phyloP scores from a whole-genome alignment of 2,113 vertebrate species.

The Thermophis baileyi region DNA sequence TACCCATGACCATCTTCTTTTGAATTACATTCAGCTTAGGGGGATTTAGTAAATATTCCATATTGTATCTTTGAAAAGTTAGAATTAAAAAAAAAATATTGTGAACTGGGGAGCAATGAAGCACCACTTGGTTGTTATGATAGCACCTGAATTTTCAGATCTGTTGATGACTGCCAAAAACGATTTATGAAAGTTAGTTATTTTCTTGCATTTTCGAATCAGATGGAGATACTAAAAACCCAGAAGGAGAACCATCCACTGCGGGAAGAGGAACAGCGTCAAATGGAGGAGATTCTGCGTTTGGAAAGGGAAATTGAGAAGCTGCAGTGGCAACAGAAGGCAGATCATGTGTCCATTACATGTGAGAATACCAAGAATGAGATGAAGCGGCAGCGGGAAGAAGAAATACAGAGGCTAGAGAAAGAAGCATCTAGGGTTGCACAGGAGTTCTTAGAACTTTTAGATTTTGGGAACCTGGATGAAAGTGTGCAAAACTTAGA shows the following conservation, averaged over 20 bases:
- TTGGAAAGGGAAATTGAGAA: constrained; percentile 89
- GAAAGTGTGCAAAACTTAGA: constrained; percentile 74
- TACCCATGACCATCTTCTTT: neutral
- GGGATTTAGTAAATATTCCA: neutral
- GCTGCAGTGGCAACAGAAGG: constrained; percentile 79
- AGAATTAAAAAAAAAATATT: neutral
- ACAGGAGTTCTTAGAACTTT: constrained; percentile 84
- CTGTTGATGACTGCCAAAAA: neutral
- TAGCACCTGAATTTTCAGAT: neutral
- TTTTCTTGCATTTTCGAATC: constrained; percentile 15
- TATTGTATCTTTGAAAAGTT: neutral
- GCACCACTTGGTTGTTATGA: too few species aligned
- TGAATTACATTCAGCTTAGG: neutral
- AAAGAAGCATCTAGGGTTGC: constrained; percentile 86
- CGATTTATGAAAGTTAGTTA: neutral
- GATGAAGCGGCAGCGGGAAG: constrained; percentile 77
- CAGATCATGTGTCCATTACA: constrained; percentile 81
- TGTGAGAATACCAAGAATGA: constrained; percentile 76
- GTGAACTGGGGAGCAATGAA: too few species aligned
- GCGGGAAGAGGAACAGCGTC: constrained; percentile 82
- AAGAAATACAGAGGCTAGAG: constrained; percentile 83
- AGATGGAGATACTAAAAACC: constrained; percentile 56
- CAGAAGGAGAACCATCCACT: constrained; percentile 57
- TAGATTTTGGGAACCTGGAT: constrained; percentile 82
- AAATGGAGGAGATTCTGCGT: constrained; percentile 89